Conservation (phyloP, 2,888 invertebrate species). For the Lasius platythorax region DNA sequence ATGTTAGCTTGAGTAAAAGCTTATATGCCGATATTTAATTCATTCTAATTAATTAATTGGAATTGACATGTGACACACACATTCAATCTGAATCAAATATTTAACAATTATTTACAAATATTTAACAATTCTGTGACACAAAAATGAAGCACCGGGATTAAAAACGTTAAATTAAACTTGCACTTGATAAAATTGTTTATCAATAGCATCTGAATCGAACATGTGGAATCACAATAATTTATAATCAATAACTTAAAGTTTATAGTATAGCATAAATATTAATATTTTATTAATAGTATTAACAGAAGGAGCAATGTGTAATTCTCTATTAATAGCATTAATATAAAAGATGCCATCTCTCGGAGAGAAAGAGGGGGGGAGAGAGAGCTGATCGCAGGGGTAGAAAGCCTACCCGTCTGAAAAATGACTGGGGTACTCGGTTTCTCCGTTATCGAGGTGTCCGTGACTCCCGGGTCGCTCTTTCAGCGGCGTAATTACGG, state of each 20-base stretch:
- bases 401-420: constrained; percentile 26
- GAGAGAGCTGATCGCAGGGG: constrained; percentile 25
- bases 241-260: background rate
- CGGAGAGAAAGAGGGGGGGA: background rate
- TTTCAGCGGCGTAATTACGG: constrained; percentile 79
- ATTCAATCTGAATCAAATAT: background rate
- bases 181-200: background rate
- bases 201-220: background rate
- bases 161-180: background rate
- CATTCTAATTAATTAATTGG: background rate
- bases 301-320: background rate
- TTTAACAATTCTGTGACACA: background rate
- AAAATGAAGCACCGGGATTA: background rate
- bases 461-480: constrained; percentile 47
- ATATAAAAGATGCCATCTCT: constrained; percentile 43
- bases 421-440: constrained; percentile 48
- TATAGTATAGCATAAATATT: background rate
- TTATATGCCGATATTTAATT: background rate
- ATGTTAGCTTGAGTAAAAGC: background rate
- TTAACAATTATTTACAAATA: background rate
- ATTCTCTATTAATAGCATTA: constrained; percentile 11
- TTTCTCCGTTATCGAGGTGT: constrained; percentile 53
- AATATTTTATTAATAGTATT: background rate
- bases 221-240: background rate
- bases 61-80: background rate